Evolutionary conservation across 2,797 vertebrate genomes (phyloP).

Genomic region (Pelodytes ibericus): DNA sequence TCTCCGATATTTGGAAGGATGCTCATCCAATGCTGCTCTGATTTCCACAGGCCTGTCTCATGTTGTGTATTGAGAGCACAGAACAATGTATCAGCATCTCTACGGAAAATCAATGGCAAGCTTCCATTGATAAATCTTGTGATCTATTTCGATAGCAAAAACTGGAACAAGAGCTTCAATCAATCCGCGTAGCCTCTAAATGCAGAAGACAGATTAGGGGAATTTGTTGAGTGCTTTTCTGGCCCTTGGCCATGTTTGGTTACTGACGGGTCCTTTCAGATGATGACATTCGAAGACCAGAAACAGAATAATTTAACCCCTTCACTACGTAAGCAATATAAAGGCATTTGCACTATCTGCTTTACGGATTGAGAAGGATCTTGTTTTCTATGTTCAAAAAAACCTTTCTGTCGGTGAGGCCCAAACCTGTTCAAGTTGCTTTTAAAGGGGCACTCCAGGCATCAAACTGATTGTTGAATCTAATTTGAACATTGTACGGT

Average conservation of each 20-base stretch:
- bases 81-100: neutral
- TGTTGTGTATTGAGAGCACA: neutral
- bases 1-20: too few species aligned
- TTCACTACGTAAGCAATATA: neutral
- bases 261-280: neutral
- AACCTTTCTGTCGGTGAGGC: too few species aligned
- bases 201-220: conserved; percentile 2
- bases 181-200: conserved; percentile 2
- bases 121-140: conserved; percentile 29
- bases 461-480: too few species aligned
- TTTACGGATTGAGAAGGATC: too few species aligned
- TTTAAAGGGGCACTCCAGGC: too few species aligned
- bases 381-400: too few species aligned
- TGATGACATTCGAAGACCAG: neutral
- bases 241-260: conserved; percentile 18
- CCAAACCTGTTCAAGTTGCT: too few species aligned
- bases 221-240: conserved; percentile 43
- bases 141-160: neutral
- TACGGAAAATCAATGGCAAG: conserved; percentile 20
- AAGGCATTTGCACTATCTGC: too few species aligned
- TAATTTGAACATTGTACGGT: too few species aligned
- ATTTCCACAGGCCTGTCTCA: too few species aligned
- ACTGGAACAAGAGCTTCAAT: neutral
- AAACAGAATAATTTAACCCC: conserved; percentile 12
- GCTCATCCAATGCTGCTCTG: too few species aligned